These are phyloP conservation scores for Ochotona princeps DNA, from an alignment of 2,113 vertebrate genomes.

Conservation along the genomic window DNA sequence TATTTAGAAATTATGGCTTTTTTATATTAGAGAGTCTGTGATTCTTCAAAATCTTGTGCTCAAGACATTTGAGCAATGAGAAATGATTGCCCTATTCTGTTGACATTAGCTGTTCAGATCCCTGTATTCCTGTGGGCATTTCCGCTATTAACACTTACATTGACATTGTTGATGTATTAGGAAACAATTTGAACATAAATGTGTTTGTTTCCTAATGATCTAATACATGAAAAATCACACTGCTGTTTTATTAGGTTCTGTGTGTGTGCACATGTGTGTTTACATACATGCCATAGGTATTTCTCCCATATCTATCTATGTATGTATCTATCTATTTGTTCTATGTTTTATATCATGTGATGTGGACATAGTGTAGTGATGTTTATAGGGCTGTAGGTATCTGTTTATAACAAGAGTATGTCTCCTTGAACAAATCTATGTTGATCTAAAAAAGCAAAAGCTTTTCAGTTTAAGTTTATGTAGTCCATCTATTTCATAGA, in stretches of 20 bases:
- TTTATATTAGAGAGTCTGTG: conserved; percentile 18
- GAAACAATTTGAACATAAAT: neutral
- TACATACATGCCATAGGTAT: neutral
- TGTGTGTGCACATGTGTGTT: neutral
- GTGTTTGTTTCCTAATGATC: conserved; percentile 7
- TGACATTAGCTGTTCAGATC: neutral
- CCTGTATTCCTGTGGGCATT: neutral
- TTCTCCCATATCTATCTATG: neutral
- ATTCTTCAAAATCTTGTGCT: conserved; percentile 42
- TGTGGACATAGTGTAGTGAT: neutral
- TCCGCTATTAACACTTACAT: neutral
- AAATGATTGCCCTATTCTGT: neutral
- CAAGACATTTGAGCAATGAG: neutral
- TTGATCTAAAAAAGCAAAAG: conserved; percentile 9
- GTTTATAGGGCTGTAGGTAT: neutral
- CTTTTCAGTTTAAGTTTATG: conserved; percentile 36
- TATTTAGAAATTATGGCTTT: conserved; percentile 46
- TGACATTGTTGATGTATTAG: neutral
- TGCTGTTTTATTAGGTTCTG: conserved; percentile 8
- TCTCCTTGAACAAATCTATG: neutral
- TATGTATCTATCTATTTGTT: neutral
- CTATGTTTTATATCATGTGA: neutral
- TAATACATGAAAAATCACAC: neutral
- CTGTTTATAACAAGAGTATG: neutral
- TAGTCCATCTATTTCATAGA: conserved; percentile 29